A percentile compares a stretch with the other conserved stretches of the same genome.
Evolutionary conservation across 1,140 invertebrate genomes (phyloP).

Genomic region (Heliconius nattereri): DNA sequence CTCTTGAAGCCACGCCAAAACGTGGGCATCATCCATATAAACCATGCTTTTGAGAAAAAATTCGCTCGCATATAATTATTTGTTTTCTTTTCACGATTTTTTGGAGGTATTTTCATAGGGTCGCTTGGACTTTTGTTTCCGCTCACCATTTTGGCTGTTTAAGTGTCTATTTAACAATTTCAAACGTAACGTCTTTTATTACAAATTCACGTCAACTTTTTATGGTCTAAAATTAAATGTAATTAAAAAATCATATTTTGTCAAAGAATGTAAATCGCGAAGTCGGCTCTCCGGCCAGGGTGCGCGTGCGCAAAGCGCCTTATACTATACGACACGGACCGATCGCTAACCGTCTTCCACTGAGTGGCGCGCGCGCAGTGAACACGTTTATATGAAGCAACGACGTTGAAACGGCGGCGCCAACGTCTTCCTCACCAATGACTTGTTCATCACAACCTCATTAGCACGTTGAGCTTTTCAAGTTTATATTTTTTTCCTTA

Average conservation of each 20-base stretch:
- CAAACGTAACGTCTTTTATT: background rate
- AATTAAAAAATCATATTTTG: conserved; percentile 53
- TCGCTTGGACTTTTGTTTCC: conserved; percentile 70
- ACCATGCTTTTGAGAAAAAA: conserved; percentile 72
- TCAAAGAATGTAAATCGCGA: conserved; percentile 42
- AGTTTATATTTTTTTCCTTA: conserved; percentile 33
- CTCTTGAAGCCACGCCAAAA: conserved; percentile 86
- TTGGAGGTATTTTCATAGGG: conserved; percentile 70
- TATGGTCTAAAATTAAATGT: conserved; percentile 45
- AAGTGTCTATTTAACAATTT: background rate
- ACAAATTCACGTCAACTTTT: conserved; percentile 43
- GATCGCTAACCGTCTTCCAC: conserved; percentile 66
- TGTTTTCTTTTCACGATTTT: conserved; percentile 72
- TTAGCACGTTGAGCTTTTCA: conserved; percentile 52
- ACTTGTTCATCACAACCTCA: conserved; percentile 49
- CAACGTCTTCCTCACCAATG: conserved; percentile 42
- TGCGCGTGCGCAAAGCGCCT: conserved; percentile 66
- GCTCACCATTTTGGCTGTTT: conserved; percentile 73
- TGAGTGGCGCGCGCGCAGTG: conserved; percentile 59
- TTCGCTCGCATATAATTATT: conserved; percentile 74
- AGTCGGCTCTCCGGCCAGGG: conserved; percentile 48
- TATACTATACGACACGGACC: conserved; percentile 55
- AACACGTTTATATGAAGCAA: conserved; percentile 63
- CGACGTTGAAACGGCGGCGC: conserved; percentile 42
- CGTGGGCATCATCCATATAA: conserved; percentile 84